A percentile compares a stretch with the other conserved stretches of the same genome.
Evolutionary conservation across 2,797 vertebrate species (phyloP).

Genomic region (Heterohyrax brucei): DNA sequence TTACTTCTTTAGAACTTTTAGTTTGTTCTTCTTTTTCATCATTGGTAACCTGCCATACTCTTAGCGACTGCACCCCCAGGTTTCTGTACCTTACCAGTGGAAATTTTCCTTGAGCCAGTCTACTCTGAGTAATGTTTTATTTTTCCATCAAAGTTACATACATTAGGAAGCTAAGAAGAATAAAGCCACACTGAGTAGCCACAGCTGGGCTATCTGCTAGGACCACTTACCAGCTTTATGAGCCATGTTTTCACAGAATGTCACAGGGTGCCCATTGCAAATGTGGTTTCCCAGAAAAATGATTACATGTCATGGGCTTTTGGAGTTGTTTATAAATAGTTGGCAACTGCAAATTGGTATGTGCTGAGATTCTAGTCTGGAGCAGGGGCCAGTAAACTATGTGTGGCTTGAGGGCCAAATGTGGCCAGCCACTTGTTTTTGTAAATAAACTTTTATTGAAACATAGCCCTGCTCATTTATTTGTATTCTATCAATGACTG

Average conservation of each 20-base stretch:
- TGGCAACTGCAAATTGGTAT: not conserved
- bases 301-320: not conserved
- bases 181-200: not conserved
- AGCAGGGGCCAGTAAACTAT: not conserved
- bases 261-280: not conserved
- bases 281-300: not conserved
- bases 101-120: constrained; percentile 20
- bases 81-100: not conserved
- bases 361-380: not conserved
- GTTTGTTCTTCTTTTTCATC: constrained; percentile 29
- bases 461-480: not conserved
- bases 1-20: not conserved
- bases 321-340: not conserved
- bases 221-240: not conserved
- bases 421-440: not conserved
- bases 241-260: not conserved
- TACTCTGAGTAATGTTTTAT: not conserved
- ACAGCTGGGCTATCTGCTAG: not conserved
- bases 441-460: constrained; percentile 33
- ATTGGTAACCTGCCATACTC: not conserved
- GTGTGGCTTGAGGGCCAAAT: not conserved
- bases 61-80: too few species aligned
- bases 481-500: not conserved
- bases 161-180: not conserved
- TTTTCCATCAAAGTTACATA: not conserved